A percentile compares a stretch with the other conserved stretches of the same genome.
Evolutionary conservation across 1,140 invertebrate species (phyloP).

Genomic region (Drosophila pandora): DNA sequence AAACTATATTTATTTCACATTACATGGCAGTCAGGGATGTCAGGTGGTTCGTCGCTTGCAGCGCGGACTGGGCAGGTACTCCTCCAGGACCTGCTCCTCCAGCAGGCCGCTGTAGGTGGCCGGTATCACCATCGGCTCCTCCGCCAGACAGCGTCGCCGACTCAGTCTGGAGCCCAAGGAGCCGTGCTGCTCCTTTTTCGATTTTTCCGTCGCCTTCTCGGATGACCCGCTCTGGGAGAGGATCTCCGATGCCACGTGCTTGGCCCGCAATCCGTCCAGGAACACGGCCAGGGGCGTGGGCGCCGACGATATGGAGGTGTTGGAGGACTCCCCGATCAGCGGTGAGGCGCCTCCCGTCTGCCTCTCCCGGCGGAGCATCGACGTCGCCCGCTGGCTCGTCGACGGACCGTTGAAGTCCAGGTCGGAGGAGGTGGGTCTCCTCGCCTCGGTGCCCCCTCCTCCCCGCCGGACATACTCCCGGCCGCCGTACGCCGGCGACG

Average conservation of each 20-base stretch:
- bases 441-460: too few relatives aligned
- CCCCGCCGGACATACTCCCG: background rate
- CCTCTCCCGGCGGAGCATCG: background rate
- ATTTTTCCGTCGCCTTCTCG: too few relatives aligned
- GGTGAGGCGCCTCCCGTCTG: background rate
- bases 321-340: background rate
- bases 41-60: background rate
- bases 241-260: background rate
- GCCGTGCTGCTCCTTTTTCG: background rate
- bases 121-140: conserved; percentile 4
- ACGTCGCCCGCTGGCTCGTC: background rate
- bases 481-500: background rate
- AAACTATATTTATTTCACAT: background rate
- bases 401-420: background rate
- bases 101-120: conserved; percentile 36
- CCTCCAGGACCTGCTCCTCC: conserved; percentile 29
- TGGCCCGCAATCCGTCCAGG: conserved; percentile 18
- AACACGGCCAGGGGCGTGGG: conserved; percentile 14
- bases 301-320: background rate
- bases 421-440: too few relatives aligned
- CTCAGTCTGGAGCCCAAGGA: background rate
- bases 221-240: background rate
- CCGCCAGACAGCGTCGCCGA: background rate
- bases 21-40: background rate
- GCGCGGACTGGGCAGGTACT: conserved; percentile 29